Conservation (phyloP, 2,797 vertebrate species). For the Tolypeutes matacus region DNA sequence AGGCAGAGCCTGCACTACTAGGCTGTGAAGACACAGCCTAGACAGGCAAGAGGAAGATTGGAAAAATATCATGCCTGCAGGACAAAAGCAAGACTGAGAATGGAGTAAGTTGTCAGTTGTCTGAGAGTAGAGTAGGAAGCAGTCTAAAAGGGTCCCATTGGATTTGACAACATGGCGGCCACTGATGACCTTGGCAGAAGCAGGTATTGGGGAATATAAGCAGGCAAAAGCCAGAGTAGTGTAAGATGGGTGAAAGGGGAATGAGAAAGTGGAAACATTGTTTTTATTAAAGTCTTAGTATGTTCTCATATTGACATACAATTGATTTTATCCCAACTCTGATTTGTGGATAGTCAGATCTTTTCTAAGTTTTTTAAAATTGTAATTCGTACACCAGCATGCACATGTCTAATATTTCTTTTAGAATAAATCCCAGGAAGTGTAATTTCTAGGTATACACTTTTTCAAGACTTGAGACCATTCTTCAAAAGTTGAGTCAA, state of each 20-base stretch:
- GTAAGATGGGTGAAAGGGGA: background rate
- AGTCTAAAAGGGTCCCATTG: background rate
- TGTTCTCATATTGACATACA: background rate
- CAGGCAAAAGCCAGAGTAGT: background rate
- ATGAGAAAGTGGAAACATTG: background rate
- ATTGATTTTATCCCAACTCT: slow-evolving; percentile 39
- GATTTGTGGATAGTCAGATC: background rate
- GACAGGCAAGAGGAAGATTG: background rate
- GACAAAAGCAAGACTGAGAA: background rate
- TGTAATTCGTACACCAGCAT: background rate
- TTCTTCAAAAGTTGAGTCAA: background rate
- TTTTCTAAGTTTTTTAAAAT: slow-evolving; percentile 36
- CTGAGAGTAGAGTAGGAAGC: background rate
- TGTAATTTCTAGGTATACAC: background rate
- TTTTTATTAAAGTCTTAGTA: background rate
- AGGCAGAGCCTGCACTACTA: background rate
- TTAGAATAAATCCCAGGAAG: background rate
- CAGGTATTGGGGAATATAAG: background rate
- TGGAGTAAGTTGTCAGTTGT: background rate
- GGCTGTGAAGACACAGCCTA: background rate
- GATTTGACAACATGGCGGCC: background rate
- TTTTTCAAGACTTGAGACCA: background rate
- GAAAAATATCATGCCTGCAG: background rate
- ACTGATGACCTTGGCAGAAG: background rate
- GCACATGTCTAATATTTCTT: background rate